Conservation (phyloP, 2,888 invertebrate genomes). For the Liopterus haemorrhoidalis region DNA sequence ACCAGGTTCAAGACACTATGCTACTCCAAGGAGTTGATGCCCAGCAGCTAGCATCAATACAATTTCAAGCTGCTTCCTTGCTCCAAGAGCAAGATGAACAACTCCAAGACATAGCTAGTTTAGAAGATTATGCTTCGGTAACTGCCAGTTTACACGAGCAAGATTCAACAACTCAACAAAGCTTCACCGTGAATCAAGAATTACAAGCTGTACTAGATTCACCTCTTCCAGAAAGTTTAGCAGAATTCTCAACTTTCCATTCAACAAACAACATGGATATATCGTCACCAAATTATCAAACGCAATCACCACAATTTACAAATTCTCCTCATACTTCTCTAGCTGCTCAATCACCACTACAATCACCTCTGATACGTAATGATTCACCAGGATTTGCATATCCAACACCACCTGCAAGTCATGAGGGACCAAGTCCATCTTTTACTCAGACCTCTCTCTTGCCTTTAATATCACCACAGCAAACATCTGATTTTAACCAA, state of each 20-base stretch:
- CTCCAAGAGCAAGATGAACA: constrained; percentile 62
- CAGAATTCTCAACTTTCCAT: constrained; percentile 78
- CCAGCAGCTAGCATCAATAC: constrained; percentile 50
- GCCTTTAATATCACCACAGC: constrained; percentile 46
- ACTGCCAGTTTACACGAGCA: constrained; percentile 53
- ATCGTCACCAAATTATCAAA: constrained; percentile 47
- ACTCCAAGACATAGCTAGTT: constrained; percentile 55
- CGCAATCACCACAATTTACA: constrained; percentile 44
- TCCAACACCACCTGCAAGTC: constrained; percentile 83
- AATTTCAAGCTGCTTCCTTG: constrained; percentile 45
- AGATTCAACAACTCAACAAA: constrained; percentile 48
- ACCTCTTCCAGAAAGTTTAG: constrained; percentile 70
- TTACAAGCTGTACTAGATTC: constrained; percentile 72
- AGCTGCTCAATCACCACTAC: constrained; percentile 55
- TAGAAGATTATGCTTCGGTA: constrained; percentile 58
- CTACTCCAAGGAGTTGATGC: constrained; percentile 61
- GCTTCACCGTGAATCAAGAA: constrained; percentile 60
- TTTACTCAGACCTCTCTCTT: constrained; percentile 44
- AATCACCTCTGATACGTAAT: constrained; percentile 56
- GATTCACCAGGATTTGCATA: constrained; percentile 74
- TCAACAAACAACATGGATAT: constrained; percentile 44
- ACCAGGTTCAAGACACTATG: constrained; percentile 66
- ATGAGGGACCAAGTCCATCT: constrained; percentile 68
- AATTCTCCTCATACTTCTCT: constrained; percentile 46
- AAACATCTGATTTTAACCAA: constrained; percentile 40